phyloP scores from a whole-genome alignment of 1,140 invertebrate species.

The Ostrea denselamellosa region DNA sequence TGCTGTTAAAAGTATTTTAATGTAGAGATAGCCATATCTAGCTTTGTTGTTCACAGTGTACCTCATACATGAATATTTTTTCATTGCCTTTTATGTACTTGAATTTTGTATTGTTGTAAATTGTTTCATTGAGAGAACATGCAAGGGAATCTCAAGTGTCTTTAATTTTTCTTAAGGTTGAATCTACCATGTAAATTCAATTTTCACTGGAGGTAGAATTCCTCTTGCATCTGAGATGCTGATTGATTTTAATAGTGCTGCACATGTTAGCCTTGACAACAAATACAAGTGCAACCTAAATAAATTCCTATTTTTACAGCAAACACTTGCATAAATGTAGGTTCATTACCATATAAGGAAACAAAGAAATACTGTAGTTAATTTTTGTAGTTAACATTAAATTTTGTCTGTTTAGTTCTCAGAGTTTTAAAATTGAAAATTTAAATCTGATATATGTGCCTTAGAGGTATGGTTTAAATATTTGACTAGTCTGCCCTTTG shows the following conservation, averaged over 20 bases:
- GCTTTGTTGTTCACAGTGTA: not conserved
- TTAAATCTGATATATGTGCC: no score
- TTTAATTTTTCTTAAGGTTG: not conserved
- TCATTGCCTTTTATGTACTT: not conserved
- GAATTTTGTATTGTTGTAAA: not conserved
- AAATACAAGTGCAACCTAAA: not conserved
- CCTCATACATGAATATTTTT: not conserved
- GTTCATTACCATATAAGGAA: no score
- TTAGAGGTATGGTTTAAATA: no score
- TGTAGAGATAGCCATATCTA: slow-evolving; percentile 55
- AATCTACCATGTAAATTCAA: not conserved
- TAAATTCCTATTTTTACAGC: no score
- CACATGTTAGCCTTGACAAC: not conserved
- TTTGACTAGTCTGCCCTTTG: no score
- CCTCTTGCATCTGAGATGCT: slow-evolving; percentile 14
- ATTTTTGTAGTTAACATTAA: no score
- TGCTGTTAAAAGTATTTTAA: slow-evolving; percentile 72
- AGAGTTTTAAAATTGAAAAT: no score
- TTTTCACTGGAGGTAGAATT: not conserved
- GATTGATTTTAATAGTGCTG: not conserved
- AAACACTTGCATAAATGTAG: no score
- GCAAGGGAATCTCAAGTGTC: slow-evolving; percentile 4
- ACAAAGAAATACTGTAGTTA: no score
- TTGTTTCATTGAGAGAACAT: not conserved
- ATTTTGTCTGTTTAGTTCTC: no score